Evolutionary conservation across 2,797 vertebrate genomes (phyloP).

Genomic region (Mergus octosetaceus): DNA sequence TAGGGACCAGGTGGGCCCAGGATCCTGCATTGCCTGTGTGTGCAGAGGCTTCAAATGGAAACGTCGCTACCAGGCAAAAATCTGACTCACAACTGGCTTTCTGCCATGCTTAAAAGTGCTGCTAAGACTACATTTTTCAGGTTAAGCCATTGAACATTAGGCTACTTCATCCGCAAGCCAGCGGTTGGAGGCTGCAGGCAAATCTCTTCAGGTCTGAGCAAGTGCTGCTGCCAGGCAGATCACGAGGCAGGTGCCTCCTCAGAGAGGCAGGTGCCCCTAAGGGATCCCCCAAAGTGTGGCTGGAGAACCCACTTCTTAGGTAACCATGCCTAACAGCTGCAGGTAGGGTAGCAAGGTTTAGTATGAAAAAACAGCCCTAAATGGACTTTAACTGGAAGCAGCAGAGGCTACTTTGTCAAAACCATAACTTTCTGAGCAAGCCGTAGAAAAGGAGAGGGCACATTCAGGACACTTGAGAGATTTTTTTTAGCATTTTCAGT

Average conservation of each 20-base stretch:
- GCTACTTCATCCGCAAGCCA: neutral
- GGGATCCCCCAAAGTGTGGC: neutral
- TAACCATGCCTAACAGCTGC: neutral
- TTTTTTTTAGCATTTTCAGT: neutral
- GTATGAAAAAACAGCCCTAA: neutral
- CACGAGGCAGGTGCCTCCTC: neutral
- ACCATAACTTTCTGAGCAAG: neutral
- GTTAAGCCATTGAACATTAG: neutral
- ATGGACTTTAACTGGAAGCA: neutral
- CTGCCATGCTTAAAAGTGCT: neutral
- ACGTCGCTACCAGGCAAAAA: neutral
- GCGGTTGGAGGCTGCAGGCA: neutral
- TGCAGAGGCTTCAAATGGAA: neutral
- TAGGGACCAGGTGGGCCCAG: too few species aligned
- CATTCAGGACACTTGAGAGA: neutral
- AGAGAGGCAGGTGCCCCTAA: neutral
- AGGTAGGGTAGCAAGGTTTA: neutral
- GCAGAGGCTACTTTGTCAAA: neutral
- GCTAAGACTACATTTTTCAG: neutral
- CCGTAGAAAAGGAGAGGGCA: neutral
- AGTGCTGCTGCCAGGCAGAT: neutral
- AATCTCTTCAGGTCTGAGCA: neutral
- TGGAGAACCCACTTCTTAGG: neutral
- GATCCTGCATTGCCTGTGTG: fast-evolving
- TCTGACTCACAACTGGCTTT: neutral